Evolutionary conservation across 2,113 vertebrate species (phyloP), one percentile per base, ranked within the genome.

Genomic region (Tachysurus fulvidraco): DNA sequence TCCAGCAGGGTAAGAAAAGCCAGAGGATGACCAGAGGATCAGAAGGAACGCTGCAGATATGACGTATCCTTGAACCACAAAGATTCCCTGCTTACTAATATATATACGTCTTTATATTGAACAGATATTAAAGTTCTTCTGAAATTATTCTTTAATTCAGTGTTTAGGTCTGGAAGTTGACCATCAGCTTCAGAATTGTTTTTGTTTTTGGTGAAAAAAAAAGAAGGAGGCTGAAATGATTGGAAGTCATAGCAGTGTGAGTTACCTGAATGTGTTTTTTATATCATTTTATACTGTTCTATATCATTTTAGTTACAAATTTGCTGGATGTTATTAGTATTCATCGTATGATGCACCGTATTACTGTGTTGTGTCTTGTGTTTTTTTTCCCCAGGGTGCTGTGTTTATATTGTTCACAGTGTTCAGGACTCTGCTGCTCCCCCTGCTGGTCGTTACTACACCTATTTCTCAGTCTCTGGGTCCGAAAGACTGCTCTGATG

Each of bases 401-500:
- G 6, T 21, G 21, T 54, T 65, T 13, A 10, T n/a, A 11, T 16
- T 21, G 77, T 19, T 28, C 2, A 57, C 77, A 21, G 46, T 55
- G 8, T 41, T 41, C 9, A 11, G 78, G 55, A 78, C 46, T 74
- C 50, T 88, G 7, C 4, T 87, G 2, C 1, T 52, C 14, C 71
- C 85, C 79, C 21, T 91, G 55, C 86, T 91, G 60, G 7, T 78
- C 44, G 30, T 88, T 6, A 69, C 19, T 7, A 36, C 85, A 36
- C 84, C 81, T 12, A 71, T 62, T n/a, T 83, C 88, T 2, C n/a
- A 87, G 36, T 64, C 57, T 10, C 64, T 50, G 62, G 73, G 85
- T 30, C 91, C 89, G 0, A 62, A 65, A 23, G 90, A 55, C 81
- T 88, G 44, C 19, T 80, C 87, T 54, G 86, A 80, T 5, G 86